These are phyloP conservation scores for Sepioteuthis lessoniana DNA, from an alignment of 2,888 invertebrate genomes.

Conservation along the genomic window DNA sequence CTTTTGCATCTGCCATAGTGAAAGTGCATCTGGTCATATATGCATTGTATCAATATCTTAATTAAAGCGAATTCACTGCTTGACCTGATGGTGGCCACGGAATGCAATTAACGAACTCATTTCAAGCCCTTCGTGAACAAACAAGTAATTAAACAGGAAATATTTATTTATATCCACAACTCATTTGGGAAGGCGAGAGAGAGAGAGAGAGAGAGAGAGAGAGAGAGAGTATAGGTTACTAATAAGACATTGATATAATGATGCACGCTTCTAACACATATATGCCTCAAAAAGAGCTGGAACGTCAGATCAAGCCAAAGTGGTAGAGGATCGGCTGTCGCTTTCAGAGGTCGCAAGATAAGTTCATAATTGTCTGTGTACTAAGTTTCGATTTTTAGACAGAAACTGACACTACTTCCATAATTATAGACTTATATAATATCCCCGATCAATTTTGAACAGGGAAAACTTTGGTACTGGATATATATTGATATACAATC, in stretches of 20 bases:
- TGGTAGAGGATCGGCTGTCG: background rate
- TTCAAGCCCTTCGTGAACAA: constrained; percentile 33
- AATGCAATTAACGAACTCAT: constrained; percentile 13
- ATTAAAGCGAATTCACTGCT: background rate
- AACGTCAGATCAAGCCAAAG: background rate
- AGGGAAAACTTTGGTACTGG: too few relatives aligned
- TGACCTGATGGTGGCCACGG: background rate
- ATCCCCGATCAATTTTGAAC: too few relatives aligned
- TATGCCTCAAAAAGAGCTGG: background rate
- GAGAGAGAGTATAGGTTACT: background rate
- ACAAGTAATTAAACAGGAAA: constrained; percentile 33
- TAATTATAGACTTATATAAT: too few relatives aligned
- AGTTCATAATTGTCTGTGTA: too few relatives aligned
- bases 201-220: background rate
- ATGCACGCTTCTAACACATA: background rate
- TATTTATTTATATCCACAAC: background rate
- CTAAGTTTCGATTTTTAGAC: too few relatives aligned
- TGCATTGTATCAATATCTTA: background rate
- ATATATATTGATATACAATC: too few relatives aligned
- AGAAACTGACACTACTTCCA: too few relatives aligned
- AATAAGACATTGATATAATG: background rate
- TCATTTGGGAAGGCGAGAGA: background rate
- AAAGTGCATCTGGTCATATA: background rate
- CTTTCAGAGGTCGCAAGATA: background rate
- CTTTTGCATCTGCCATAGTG: background rate